Conservation (phyloP, 2,888 invertebrate genomes). For the Acleris sparsana region DNA sequence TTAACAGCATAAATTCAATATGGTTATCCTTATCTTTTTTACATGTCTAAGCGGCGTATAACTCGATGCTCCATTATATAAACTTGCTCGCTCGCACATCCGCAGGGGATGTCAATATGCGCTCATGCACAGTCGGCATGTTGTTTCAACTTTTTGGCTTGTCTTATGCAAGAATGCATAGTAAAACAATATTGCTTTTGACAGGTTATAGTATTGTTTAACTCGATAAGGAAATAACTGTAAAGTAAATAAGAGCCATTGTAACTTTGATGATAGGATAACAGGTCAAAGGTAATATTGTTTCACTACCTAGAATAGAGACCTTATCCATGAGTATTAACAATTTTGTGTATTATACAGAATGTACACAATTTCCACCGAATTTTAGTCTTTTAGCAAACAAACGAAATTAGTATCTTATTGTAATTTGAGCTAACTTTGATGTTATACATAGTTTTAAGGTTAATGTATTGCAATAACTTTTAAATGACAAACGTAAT, state of each 20-base stretch:
- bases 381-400: too few relatives aligned
- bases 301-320: too few relatives aligned
- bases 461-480: not conserved
- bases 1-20: not conserved
- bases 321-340: not conserved
- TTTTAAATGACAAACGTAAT: not conserved
- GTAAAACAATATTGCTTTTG: not conserved
- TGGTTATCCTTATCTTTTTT: not conserved
- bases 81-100: conserved; percentile 65
- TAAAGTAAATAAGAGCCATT: too few relatives aligned
- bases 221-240: too few relatives aligned
- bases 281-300: too few relatives aligned
- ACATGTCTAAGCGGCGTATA: conserved; percentile 16
- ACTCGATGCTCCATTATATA: conserved; percentile 50
- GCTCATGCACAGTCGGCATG: conserved; percentile 56
- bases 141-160: conserved; percentile 39
- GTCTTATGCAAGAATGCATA: conserved; percentile 32
- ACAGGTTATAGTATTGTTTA: too few relatives aligned
- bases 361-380: too few relatives aligned
- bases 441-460: too few relatives aligned
- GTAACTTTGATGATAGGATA: too few relatives aligned
- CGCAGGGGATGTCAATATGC: conserved; percentile 54
- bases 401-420: too few relatives aligned
- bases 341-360: not conserved
- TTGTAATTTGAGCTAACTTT: too few relatives aligned